Percentiles rank a stretch among this genome's conserved stretches.
phyloP scores from a whole-genome alignment of 2,797 vertebrate species.

The Enteromius trimaculatus region DNA sequence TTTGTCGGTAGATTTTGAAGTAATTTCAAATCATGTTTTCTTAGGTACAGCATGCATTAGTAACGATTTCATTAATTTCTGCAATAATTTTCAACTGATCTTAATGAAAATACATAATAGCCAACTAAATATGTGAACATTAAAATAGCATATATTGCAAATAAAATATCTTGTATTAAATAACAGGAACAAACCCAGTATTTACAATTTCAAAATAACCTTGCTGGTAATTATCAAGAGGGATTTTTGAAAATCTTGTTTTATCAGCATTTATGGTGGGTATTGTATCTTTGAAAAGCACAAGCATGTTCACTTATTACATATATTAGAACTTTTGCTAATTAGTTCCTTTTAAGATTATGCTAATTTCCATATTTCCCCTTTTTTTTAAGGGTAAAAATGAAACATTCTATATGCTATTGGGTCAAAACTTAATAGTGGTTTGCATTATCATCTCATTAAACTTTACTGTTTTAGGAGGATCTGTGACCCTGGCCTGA shows the following conservation, averaged over 20 bases:
- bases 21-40: neutral
- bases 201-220: neutral
- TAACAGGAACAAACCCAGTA: neutral
- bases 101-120: neutral
- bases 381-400: neutral
- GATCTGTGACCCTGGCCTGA: conserved; percentile 98
- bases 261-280: neutral
- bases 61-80: neutral
- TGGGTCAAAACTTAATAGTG: neutral
- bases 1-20: neutral
- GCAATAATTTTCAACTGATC: neutral
- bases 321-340: neutral
- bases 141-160: neutral
- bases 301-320: neutral
- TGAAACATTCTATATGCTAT: neutral
- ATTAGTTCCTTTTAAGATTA: too few relatives aligned
- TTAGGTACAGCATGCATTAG: neutral
- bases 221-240: neutral
- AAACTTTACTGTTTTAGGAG: conserved; percentile 78
- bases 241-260: neutral
- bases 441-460: neutral
- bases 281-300: neutral
- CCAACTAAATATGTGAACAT: neutral
- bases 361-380: too few relatives aligned
- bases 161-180: neutral